Evolutionary conservation across 2,888 invertebrate genomes (phyloP).

Genomic region (Celastrina argiolus): DNA sequence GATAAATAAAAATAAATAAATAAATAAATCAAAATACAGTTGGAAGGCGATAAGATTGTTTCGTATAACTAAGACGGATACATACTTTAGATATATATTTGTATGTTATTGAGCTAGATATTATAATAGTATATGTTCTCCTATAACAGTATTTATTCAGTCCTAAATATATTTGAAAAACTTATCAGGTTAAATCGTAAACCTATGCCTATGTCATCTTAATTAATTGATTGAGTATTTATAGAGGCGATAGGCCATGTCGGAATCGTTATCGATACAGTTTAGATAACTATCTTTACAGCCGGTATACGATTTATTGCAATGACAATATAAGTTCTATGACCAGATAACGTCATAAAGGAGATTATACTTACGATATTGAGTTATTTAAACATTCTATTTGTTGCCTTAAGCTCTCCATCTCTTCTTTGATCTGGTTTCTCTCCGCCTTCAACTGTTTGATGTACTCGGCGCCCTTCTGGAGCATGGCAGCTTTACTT

Average conservation of each 20-base stretch:
- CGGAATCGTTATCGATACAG: not conserved
- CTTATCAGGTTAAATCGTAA: too few relatives aligned
- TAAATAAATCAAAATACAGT: too few relatives aligned
- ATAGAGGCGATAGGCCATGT: not conserved
- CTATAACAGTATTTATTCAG: too few relatives aligned
- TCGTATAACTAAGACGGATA: too few relatives aligned
- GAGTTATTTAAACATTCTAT: constrained; percentile 94
- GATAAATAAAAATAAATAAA: too few relatives aligned
- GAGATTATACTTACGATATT: constrained; percentile 82
- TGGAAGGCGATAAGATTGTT: too few relatives aligned
- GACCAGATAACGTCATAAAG: not conserved
- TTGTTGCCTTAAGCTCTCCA: constrained; percentile 90
- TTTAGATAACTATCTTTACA: constrained; percentile 2
- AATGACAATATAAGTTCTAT: not conserved
- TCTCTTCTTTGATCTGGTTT: constrained; percentile 91
- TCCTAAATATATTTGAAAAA: too few relatives aligned
- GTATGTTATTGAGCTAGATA: too few relatives aligned
- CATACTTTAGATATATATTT: too few relatives aligned
- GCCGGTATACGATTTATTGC: constrained; percentile 2
- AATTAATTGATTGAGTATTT: not conserved
- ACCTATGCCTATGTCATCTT: not conserved
- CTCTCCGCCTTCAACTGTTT: constrained; percentile 91
- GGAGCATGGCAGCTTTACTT: constrained; percentile 97
- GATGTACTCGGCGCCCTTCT: constrained; percentile 97
- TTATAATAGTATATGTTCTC: too few relatives aligned